Base-by-base conservation (phyloP, 1,140 invertebrate species). In the Centruroides sculpturatus region DNA sequence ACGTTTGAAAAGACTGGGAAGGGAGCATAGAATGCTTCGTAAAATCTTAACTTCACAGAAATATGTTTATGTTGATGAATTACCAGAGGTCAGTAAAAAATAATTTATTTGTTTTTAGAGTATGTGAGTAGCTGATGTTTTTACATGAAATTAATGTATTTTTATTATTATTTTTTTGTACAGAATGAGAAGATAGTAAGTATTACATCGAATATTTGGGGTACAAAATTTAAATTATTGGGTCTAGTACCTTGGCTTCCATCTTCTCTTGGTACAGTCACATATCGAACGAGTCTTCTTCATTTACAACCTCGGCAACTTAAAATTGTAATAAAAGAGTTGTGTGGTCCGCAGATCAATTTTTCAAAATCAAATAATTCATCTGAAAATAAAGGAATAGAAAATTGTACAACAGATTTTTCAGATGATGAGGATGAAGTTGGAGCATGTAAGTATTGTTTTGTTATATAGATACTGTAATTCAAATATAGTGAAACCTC, bases 141-240 rank as follows among this genome's bases (percentile, higher is more conserved):
- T 23, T 23, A 23, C 23, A 23, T 12, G 2, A 34, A n/a, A 51
- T 51, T n/a, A 12, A 51, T 51, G 49, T 51, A 51, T 12, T 12
- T 51, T 34, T 51, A 51, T 34, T 34, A 51, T 51, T 34, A 2
- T 53, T 5, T 36, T 36, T 53, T 34, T 48, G 12, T 55, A 12
- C n/a, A 57, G 56, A 55, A 56, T 13, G 56, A 66, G 49, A 68
- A 65, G 57, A 59, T 68, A 13, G 55, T 95, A 23, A 88, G 96
- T 78, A 91, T 99, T 5, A 92, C 90, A 46, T 98, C 95, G 5
- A 98, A 99, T 74, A 95, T 98, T 69, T 99, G 94, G 94, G 96
- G 94, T 47, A 98, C 95, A 7, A 95, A 95, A 76, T 99, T 99
- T 73, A 94, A 95, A 79, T 89, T 99, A 69, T 86, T 92, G 70